Evolutionary conservation across 2,797 vertebrate genomes (phyloP), one percentile per base, ranked within the genome.

Genomic region (Pipistrellus pygmaeus): DNA sequence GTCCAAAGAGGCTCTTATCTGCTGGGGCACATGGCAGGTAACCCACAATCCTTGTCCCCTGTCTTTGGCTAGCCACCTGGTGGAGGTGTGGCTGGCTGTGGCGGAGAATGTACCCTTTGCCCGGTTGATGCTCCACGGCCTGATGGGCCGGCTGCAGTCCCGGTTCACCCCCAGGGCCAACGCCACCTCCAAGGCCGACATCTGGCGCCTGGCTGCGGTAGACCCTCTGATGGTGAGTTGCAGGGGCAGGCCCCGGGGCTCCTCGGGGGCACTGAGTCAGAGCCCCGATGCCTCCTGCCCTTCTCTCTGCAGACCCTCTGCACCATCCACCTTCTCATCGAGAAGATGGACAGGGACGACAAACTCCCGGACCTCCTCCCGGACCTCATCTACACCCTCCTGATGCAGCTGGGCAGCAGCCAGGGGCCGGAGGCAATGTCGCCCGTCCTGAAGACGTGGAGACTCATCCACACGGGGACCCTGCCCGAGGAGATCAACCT

Each of bases 221-320:
- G 97, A 97, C 80, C 95, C 97, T 1, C 88, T 97, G 77, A 97
- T 96, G 91, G 97, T 97, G 90, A 96, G 96, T 68, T 1, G 0
- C 8, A 3, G 75, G 57, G 14, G 11, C 2, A 4, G 62, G 14
- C 48, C 14, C 10, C 0, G 2, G 69, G 85, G 14, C 23, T 32
- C 32, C 48, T 9, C 0, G 0, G 76, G 51, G 62, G 6, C 8
- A 35, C 11, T 0, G 23, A 2, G 25, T 0, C 1, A 11, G 27
- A 44, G 14, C 6, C 15, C 51, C 0, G 4, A 30, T 0, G 0
- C 35, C 44, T 3, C 27, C 0, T 1, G 69, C 1, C 12, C 6
- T n/a, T 32, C 51, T 75, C 69, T 48, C 81, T 12, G 46, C 78
- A 97, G 97, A 93, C 83, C 0, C 87, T 97, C 20, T 96, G 97